phyloP scores from a whole-genome alignment of 2,797 vertebrate species.

The Myotis planiceps region DNA sequence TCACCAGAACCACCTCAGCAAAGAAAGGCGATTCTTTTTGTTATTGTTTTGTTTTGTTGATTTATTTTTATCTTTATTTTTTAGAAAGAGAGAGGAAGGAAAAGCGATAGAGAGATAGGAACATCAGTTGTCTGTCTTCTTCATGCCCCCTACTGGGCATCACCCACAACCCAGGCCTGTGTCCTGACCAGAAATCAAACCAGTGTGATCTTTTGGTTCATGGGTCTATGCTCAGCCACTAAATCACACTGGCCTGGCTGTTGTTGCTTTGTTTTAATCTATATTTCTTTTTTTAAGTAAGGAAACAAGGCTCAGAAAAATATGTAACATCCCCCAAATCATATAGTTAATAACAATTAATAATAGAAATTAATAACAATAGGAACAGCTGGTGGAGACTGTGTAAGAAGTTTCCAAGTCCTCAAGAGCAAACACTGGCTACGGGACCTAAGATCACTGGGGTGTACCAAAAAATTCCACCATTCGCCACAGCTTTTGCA shows the following conservation, averaged over 20 bases:
- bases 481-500: not conserved
- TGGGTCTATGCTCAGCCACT: no score
- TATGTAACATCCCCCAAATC: not conserved
- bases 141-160: no score
- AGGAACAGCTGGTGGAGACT: not conserved
- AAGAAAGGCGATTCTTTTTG: not conserved
- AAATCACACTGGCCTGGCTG: no score
- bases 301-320: constrained; percentile 27
- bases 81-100: no score
- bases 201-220: no score
- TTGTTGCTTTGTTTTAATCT: not conserved
- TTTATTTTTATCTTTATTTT: no score
- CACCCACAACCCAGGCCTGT: no score
- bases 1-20: not conserved
- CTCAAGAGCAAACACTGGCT: not conserved
- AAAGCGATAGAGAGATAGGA: no score
- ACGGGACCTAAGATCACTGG: constrained; percentile 32
- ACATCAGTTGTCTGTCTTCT: no score
- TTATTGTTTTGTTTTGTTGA: not conserved
- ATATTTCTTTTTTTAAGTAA: not conserved
- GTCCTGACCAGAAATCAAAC: no score
- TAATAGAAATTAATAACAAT: not conserved
- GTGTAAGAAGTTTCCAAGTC: not conserved
- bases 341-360: constrained; percentile 7
- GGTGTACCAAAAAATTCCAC: constrained; percentile 45